These are phyloP conservation scores for Melolontha melolontha DNA, from an alignment of 2,888 invertebrate species.

Conservation along the genomic window DNA sequence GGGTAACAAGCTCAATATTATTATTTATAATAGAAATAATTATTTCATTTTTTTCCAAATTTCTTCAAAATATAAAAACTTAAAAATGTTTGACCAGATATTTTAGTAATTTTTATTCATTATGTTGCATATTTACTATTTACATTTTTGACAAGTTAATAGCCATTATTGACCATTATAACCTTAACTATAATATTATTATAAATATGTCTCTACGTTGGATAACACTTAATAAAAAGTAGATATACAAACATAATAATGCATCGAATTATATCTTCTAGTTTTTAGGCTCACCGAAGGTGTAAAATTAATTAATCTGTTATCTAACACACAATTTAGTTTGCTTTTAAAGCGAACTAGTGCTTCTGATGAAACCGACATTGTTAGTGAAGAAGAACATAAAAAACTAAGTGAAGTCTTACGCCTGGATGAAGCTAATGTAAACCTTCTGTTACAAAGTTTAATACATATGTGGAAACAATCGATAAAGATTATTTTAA, in stretches of 20 bases:
- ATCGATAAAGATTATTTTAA: constrained; percentile 68
- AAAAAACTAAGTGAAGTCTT: constrained; percentile 53
- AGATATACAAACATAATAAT: constrained; percentile 26
- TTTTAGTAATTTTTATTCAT: background rate
- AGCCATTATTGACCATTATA: too few species aligned
- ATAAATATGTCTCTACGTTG: constrained; percentile 48
- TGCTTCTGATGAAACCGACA: constrained; percentile 49
- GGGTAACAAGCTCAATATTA: background rate
- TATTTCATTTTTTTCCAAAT: background rate
- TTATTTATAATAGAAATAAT: constrained; percentile 15
- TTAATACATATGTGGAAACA: constrained; percentile 65
- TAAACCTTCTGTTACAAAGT: constrained; percentile 52
- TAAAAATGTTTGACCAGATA: background rate
- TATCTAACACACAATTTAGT: constrained; percentile 55
- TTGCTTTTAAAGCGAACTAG: constrained; percentile 54
- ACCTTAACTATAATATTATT: too few species aligned
- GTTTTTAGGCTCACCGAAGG: constrained; percentile 57
- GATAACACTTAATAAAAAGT: constrained; percentile 54
- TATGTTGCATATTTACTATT: background rate
- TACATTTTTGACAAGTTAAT: too few species aligned
- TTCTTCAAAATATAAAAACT: constrained; percentile 13
- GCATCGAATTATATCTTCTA: constrained; percentile 10
- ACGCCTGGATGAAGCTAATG: constrained; percentile 47
- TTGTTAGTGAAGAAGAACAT: constrained; percentile 56
- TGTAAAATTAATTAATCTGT: constrained; percentile 56